Evolutionary conservation across 2,113 vertebrate genomes (phyloP), one percentile per base, ranked within the genome.

Genomic region (Echinops telfairi): DNA sequence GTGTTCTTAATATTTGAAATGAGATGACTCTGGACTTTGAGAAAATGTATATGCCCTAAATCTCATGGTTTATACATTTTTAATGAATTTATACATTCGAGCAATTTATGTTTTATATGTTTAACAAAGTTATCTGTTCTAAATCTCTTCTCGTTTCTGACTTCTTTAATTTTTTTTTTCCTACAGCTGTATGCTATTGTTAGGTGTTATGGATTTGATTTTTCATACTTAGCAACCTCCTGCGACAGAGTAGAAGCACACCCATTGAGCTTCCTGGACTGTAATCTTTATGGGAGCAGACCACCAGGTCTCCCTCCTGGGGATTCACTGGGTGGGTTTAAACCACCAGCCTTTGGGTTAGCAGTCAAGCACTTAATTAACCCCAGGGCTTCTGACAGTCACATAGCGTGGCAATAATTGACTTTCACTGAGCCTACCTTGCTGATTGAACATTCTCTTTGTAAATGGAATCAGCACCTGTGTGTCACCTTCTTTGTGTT

Each of bases 381-480:
- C 19, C 33, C 33, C 6, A 73, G 71, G 19, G n/a, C 6, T 9
- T 17, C 17, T 33, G 53, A 12, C 62, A 84, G 33, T 3, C 40
- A 79, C 86, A 78, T 81, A 57, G 86, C 83, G 93, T 92, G 58
- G 29, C 83, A 11, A 57, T 60, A 53, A 53, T 93, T 96, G 88
- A 22, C 6, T n/a, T 88, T 66, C 89, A 66, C 60, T 86, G 4
- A 53, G 10, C 1, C 83, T 68, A 83, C 25, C 43, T 68, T 7
- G 90, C 57, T 68, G 89, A 83, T 25, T 81, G 71, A 84, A 20
- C 2, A 20, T 15, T 84, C 43, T 92, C 43, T 71, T 31, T 94
- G 27, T 89, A 68, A 47, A 31, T 62, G 22, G 76, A 92, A 79
- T 82, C 58, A 57, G 17, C 25, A 86, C 8, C 83, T 87, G 47